These are phyloP conservation scores for Andricus curvator DNA, from an alignment of 2,888 invertebrate species.

Conservation along the genomic window DNA sequence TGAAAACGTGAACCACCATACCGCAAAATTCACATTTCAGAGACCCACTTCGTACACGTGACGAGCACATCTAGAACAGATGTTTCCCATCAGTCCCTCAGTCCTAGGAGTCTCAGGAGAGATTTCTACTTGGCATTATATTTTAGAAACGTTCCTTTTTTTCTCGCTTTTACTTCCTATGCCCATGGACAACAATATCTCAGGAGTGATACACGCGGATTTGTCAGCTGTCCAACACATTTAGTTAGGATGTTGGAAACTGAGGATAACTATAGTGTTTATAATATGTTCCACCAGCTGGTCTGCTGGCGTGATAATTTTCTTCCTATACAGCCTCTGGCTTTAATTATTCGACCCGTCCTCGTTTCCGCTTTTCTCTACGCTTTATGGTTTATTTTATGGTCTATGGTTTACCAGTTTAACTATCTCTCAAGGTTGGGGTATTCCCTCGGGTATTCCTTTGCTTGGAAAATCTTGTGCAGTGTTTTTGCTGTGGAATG, in stretches of 20 bases:
- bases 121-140: neutral
- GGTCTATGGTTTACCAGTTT: slow-evolving; percentile 30
- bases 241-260: slow-evolving; percentile 5
- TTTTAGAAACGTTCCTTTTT: neutral
- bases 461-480: neutral
- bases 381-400: slow-evolving; percentile 28
- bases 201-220: neutral
- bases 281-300: slow-evolving; percentile 10
- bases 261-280: neutral
- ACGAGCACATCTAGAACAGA: slow-evolving; percentile 56
- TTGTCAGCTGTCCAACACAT: slow-evolving; percentile 16
- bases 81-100: slow-evolving; percentile 50
- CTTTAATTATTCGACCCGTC: slow-evolving; percentile 20
- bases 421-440: slow-evolving; percentile 6
- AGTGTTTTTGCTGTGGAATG: slow-evolving; percentile 14
- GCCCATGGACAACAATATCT: neutral
- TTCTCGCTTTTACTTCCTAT: neutral
- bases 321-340: neutral
- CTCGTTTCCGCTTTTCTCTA: slow-evolving; percentile 33
- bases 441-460: neutral
- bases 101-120: slow-evolving; percentile 46
- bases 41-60: slow-evolving; percentile 49
- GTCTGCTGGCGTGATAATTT: slow-evolving; percentile 33
- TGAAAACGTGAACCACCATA: slow-evolving; percentile 37
- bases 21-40: neutral